Evolutionary conservation across 2,888 invertebrate genomes (phyloP), one percentile per base, ranked within the genome.

Genomic region (Epinotia ramella): DNA sequence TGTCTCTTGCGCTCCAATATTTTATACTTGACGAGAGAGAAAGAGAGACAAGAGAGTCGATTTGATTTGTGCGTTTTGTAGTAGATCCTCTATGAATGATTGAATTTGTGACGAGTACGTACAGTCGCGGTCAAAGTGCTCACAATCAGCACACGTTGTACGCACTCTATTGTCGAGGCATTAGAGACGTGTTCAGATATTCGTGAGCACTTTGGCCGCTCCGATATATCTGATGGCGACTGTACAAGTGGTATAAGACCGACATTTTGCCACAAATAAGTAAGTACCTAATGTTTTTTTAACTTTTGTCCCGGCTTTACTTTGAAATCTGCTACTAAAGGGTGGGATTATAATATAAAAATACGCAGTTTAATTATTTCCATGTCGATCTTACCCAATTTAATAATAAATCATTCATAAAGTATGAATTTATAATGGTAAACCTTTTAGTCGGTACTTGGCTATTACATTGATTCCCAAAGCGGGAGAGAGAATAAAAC

Each of bases 401-500:
- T 33, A 33, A 33, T 7, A 49, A 49, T 16, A 53, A 28, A n/a
- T 53, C 3, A n/a, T 53, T 53, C 6, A 53, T 53, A 2, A n/a
- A n/a, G 6, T 53, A n/a, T 53, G 16, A 53, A 53, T 53, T 5
- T n/a, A 3, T 24, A 0, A 13, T 16, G 13, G 16, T 13, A 16
- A 49, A 49, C 0, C 16, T 16, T 49, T 49, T 53, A 53, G 53
- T 53, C 53, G n/a, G n/a, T 53, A 53, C 16, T 13, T 53, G 13
- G 53, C 53, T n/a, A 53, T 7, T n/a, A 7, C 16, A 24, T 65
- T 65, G 24, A 59, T 66, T 77, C 77, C 77, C 73, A 69, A 73
- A 71, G 53, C 24, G 77, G 73, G 69, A 76, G 77, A 78, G 75
- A 78, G 73, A 78, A 78, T 73, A 76, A 76, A 78, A 76, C 77